Evolutionary conservation across 2,888 invertebrate species (phyloP).

Genomic region (Tenthredo mesomela): DNA sequence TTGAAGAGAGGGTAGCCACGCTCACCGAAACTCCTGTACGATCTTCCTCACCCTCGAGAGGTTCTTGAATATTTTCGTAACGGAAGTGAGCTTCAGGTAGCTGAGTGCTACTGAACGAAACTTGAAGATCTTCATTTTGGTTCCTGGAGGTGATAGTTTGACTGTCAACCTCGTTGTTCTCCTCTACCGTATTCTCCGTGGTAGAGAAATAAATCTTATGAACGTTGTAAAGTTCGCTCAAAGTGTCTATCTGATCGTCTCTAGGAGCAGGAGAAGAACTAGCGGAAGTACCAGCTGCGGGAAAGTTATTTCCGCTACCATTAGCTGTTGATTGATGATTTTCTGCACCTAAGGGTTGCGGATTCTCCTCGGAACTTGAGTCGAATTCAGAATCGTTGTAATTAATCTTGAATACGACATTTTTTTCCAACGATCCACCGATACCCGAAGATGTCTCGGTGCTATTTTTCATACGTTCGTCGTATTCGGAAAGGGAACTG

Average conservation of each 20-base stretch:
- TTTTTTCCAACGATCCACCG: constrained; percentile 65
- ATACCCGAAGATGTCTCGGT: constrained; percentile 53
- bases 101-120: background rate
- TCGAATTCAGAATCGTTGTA: constrained; percentile 74
- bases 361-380: constrained; percentile 61
- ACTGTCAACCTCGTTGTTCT: constrained; percentile 19
- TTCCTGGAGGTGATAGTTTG: constrained; percentile 1
- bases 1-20: background rate
- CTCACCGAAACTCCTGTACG: background rate
- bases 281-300: constrained; percentile 48
- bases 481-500: constrained; percentile 42
- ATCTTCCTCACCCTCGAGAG: background rate
- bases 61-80: constrained; percentile 27
- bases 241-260: constrained; percentile 58
- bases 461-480: constrained; percentile 29
- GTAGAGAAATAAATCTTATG: constrained; percentile 13
- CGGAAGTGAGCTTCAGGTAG: background rate
- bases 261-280: constrained; percentile 57
- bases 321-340: constrained; percentile 8
- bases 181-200: constrained; percentile 18
- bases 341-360: background rate
- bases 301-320: constrained; percentile 62
- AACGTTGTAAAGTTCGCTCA: constrained; percentile 22
- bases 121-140: background rate
- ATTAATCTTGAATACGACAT: constrained; percentile 74